phyloP scores from a whole-genome alignment of 1,140 invertebrate species.

The Leguminivora glycinivorella region DNA sequence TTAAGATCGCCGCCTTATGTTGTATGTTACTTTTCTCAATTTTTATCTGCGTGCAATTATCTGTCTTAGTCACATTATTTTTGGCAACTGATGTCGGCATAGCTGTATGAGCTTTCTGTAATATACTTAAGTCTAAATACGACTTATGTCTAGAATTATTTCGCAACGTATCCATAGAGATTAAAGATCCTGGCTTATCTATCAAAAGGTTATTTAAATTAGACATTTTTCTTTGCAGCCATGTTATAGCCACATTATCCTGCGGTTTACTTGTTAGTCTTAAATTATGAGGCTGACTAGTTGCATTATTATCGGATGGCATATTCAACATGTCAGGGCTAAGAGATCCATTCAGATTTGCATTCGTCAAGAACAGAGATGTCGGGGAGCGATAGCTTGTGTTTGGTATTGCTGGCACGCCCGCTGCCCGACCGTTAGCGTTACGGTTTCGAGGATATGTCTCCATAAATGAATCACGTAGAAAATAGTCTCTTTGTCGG shows the following conservation, averaged over 20 bases:
- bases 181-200: background rate
- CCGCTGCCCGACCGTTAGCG: constrained; percentile 54
- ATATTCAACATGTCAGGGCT: constrained; percentile 39
- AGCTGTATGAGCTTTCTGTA: background rate
- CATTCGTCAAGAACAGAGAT: constrained; percentile 60
- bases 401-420: constrained; percentile 64
- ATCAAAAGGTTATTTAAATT: background rate
- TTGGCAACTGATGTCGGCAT: background rate
- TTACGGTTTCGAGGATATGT: constrained; percentile 61
- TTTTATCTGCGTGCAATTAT: background rate
- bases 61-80: background rate
- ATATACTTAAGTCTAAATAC: background rate
- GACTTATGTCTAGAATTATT: background rate
- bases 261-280: background rate
- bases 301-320: constrained; percentile 23
- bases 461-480: constrained; percentile 66
- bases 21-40: background rate
- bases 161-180: background rate
- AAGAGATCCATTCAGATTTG: constrained; percentile 51
- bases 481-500: constrained; percentile 58
- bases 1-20: constrained; percentile 43
- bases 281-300: background rate
- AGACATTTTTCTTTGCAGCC: background rate
- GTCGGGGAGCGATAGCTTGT: constrained; percentile 52
- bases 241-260: background rate